Conservation (phyloP, 2,888 invertebrate species). For the Synergus itoensis region DNA sequence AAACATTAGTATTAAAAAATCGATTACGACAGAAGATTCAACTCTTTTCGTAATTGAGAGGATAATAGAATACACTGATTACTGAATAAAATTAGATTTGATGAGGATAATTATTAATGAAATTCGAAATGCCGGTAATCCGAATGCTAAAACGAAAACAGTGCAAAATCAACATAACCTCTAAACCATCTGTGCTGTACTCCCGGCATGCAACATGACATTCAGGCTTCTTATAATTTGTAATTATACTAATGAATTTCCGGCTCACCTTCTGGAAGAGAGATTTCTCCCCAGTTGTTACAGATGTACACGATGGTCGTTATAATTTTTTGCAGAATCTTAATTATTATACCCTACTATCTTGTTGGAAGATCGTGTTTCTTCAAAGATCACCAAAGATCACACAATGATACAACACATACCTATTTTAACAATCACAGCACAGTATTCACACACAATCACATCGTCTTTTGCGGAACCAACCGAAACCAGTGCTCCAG, state of each 20-base stretch:
- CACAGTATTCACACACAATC: too few relatives aligned
- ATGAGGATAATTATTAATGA: too few relatives aligned
- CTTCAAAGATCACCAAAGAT: too few relatives aligned
- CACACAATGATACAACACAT: too few relatives aligned
- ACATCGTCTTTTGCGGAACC: too few relatives aligned
- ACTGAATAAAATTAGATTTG: neutral
- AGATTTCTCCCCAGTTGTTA: conserved; percentile 10
- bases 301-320: neutral
- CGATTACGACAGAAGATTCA: neutral
- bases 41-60: neutral
- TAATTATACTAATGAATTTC: conserved; percentile 48
- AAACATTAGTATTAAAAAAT: neutral
- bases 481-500: too few relatives aligned
- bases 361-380: neutral
- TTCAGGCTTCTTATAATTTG: conserved; percentile 16
- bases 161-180: conserved; percentile 41
- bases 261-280: conserved; percentile 50
- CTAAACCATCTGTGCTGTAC: conserved; percentile 31
- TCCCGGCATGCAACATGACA: neutral
- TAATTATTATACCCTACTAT: neutral
- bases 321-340: conserved; percentile 1
- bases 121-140: neutral
- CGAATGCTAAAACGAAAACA: conserved; percentile 37
- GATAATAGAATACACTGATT: neutral
- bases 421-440: too few relatives aligned